Evolutionary conservation across 2,113 vertebrate genomes (phyloP).

Genomic region (Tringa solitaria): DNA sequence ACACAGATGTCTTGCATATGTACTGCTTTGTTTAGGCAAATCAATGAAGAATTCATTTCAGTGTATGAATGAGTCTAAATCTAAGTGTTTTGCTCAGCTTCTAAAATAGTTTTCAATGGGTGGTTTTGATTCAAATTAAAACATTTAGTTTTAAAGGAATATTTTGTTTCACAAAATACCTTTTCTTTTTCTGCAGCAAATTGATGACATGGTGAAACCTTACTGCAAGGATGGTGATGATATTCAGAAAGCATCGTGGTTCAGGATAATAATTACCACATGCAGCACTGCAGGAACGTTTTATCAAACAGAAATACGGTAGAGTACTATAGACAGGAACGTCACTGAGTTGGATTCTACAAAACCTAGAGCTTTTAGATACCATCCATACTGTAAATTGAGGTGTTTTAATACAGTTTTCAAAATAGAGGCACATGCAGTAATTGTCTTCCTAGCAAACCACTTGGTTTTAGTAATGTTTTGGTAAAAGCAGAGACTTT

Average conservation of each 20-base stretch:
- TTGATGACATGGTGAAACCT: slow-evolving; percentile 78
- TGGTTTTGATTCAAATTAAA: background rate
- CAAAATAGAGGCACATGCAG: too few relatives aligned
- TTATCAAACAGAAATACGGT: slow-evolving; percentile 86
- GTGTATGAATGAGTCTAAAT: background rate
- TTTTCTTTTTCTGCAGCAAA: slow-evolving; percentile 67
- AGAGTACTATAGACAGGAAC: slow-evolving; percentile 57
- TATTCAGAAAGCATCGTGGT: slow-evolving; percentile 82
- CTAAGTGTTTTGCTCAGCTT: background rate
- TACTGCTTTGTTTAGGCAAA: background rate
- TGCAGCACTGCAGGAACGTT: slow-evolving; percentile 91
- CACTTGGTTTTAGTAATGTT: background rate
- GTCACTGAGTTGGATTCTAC: background rate
- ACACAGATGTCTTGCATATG: background rate
- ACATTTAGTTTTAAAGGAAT: rapidly evolving
- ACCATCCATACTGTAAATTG: background rate
- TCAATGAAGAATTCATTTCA: background rate
- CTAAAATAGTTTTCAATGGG: background rate
- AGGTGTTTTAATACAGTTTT: background rate
- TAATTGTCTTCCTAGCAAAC: background rate
- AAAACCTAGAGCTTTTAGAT: background rate
- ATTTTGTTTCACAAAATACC: background rate
- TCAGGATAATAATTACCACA: slow-evolving; percentile 88
- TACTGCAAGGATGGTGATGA: slow-evolving; percentile 90
- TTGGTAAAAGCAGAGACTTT: background rate